Percentiles rank a stretch among this genome's conserved stretches.
phyloP scores from a whole-genome alignment of 2,797 vertebrate genomes.

The Gastrophryne carolinensis region DNA sequence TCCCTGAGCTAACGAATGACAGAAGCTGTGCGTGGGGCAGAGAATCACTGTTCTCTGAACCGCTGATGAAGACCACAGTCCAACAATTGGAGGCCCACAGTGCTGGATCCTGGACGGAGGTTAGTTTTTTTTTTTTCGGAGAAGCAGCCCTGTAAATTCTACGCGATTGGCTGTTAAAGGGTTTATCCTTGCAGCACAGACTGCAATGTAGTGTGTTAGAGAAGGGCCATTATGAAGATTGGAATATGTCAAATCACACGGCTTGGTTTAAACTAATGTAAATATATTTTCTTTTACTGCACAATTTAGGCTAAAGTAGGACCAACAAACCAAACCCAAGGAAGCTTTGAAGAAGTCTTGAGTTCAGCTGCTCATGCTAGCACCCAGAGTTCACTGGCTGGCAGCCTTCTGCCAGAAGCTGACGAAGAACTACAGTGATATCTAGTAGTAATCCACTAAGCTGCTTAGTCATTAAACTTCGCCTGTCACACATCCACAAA shows the following conservation, averaged over 20 bases:
- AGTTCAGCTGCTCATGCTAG: conserved; percentile 90
- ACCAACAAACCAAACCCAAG: conserved; percentile 66
- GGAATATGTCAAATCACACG: neutral
- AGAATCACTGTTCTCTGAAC: too few relatives aligned
- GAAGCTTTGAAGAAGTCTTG: conserved; percentile 95
- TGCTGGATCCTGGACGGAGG: too few relatives aligned
- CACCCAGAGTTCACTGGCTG: conserved; percentile 76
- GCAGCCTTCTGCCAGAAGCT: conserved; percentile 64
- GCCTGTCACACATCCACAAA: conserved; percentile 6
- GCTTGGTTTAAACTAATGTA: neutral
- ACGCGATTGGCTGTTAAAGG: too few relatives aligned
- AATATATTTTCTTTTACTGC: neutral
- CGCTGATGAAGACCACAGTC: too few relatives aligned
- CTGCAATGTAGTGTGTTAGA: neutral
- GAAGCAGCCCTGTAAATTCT: too few relatives aligned
- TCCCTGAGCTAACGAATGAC: too few relatives aligned
- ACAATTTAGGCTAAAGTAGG: conserved; percentile 86
- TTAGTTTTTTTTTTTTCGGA: too few relatives aligned
- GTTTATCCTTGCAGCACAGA: too few relatives aligned
- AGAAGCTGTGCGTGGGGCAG: too few relatives aligned
- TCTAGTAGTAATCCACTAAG: neutral
- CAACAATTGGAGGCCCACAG: too few relatives aligned
- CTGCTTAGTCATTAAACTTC: conserved; percentile 6
- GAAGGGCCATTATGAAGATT: too few relatives aligned
- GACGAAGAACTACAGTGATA: conserved; percentile 75